These are phyloP conservation scores for Acanthisitta chloris DNA, from an alignment of 2,113 vertebrate genomes.

Conservation along the genomic window DNA sequence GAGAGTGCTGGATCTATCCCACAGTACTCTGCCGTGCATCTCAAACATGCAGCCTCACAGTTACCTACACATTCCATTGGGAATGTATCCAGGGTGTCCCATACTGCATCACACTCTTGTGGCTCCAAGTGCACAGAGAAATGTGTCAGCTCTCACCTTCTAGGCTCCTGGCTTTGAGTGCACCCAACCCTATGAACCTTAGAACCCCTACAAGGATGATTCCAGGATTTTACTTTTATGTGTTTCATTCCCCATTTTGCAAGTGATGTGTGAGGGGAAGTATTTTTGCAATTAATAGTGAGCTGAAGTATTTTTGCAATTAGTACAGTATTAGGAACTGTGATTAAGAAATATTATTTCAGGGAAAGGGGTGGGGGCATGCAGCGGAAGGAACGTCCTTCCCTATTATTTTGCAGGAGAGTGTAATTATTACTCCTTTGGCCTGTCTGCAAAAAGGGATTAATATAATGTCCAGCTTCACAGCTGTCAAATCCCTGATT, in stretches of 20 bases:
- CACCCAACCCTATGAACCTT: not conserved
- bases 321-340: not conserved
- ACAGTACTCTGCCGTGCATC: not conserved
- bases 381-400: not conserved
- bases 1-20: not conserved
- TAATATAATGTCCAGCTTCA: slow-evolving; percentile 52
- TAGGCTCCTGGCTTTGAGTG: not conserved
- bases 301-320: not conserved
- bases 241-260: not conserved
- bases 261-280: not conserved
- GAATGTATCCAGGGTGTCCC: no score
- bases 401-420: slow-evolving; percentile 8
- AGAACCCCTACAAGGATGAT: not conserved
- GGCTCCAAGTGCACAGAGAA: not conserved
- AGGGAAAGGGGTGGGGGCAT: not conserved
- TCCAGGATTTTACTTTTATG: not conserved
- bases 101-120: not conserved
- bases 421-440: slow-evolving; percentile 26
- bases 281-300: not conserved
- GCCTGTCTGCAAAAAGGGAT: slow-evolving; percentile 26
- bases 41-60: not conserved
- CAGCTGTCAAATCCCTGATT: slow-evolving; percentile 65
- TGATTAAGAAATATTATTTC: not conserved
- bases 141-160: not conserved
- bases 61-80: accelerated